These are phyloP conservation scores for Hartigia nigra DNA, from an alignment of 2,888 invertebrate species.

Conservation along the genomic window DNA sequence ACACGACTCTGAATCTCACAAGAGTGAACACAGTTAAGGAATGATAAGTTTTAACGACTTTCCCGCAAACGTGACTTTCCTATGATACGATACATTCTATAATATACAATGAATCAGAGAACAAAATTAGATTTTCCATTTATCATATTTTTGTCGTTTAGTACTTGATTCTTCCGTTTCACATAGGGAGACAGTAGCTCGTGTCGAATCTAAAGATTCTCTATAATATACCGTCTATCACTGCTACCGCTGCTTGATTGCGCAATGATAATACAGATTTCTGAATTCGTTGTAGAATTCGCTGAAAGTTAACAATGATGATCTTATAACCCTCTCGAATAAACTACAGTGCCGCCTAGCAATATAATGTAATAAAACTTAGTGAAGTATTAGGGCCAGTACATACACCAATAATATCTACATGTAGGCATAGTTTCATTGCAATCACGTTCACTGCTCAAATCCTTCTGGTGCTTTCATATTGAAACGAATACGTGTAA, in stretches of 20 bases:
- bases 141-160: background rate
- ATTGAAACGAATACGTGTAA: background rate
- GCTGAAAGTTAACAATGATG: background rate
- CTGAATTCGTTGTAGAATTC: constrained; percentile 50
- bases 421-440: constrained; percentile 23
- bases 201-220: background rate
- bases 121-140: background rate
- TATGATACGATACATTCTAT: background rate
- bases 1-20: background rate
- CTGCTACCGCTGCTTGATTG: constrained; percentile 31
- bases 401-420: constrained; percentile 28
- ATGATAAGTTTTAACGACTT: background rate
- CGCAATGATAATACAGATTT: constrained; percentile 25
- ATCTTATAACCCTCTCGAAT: background rate
- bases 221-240: constrained; percentile 13
- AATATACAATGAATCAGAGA: background rate
- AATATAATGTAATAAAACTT: constrained; percentile 7
- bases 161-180: background rate
- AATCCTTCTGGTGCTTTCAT: constrained; percentile 50
- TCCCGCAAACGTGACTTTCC: background rate
- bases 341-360: constrained; percentile 6
- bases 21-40: background rate
- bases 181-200: background rate
- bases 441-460: constrained; percentile 44
- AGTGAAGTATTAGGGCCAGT: constrained; percentile 33